These are phyloP conservation scores for Cichlasoma orientale DNA, from an alignment of 2,797 vertebrate species.

Conservation along the genomic window DNA sequence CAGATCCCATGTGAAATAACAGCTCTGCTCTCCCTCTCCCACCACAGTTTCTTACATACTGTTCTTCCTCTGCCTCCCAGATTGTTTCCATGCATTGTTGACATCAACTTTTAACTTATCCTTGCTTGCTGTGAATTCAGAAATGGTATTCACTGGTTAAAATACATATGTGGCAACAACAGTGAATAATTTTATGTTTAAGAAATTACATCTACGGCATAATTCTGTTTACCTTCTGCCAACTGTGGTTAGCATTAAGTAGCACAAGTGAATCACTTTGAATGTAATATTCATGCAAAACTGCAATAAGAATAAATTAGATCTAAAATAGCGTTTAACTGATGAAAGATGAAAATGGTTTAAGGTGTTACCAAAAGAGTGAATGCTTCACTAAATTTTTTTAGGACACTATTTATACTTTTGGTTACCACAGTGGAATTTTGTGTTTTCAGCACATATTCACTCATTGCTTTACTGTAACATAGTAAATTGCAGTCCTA, in stretches of 20 bases:
- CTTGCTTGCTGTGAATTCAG: not conserved
- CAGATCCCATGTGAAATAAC: not conserved
- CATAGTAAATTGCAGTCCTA: not conserved
- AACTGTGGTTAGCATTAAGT: not conserved
- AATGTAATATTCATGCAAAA: not conserved
- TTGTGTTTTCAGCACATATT: not conserved
- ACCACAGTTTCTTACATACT: not conserved
- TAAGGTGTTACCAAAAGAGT: not conserved
- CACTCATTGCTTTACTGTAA: not conserved
- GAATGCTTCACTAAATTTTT: not conserved
- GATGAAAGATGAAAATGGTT: not conserved
- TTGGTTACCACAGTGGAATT: not conserved
- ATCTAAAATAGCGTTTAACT: not conserved
- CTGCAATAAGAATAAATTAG: not conserved
- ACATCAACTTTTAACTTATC: not conserved
- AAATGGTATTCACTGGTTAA: not conserved
- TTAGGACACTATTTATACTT: not conserved
- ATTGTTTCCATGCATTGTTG: not conserved
- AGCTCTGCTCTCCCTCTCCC: not conserved
- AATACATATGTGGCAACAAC: not conserved
- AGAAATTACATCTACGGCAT: not conserved
- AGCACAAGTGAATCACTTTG: not conserved
- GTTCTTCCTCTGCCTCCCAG: not conserved
- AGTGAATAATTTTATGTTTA: not conserved
- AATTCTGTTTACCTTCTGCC: not conserved